Evolutionary conservation across 2,113 vertebrate species (phyloP).

Genomic region (Chlorodrepanis virens): DNA sequence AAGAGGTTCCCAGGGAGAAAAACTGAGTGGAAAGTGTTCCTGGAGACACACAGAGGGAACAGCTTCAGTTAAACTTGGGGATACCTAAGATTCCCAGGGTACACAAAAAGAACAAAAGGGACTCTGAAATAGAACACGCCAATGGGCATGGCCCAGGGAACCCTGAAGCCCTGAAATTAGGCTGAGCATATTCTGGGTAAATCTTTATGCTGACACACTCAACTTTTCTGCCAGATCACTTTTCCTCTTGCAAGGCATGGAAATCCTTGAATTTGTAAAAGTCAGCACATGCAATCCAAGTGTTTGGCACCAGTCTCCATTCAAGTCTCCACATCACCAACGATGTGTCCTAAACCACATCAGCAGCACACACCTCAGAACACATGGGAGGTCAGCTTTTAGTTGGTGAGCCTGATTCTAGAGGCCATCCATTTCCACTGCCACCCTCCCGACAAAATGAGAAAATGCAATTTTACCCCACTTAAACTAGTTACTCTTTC

Average conservation of each 20-base stretch:
- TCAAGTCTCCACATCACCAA: background rate
- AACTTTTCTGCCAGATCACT: background rate
- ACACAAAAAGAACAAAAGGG: background rate
- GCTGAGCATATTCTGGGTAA: background rate
- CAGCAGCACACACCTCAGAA: background rate
- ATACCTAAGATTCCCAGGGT: background rate
- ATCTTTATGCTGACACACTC: background rate
- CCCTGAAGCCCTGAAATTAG: background rate
- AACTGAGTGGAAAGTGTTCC: fast-evolving
- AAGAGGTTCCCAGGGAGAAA: background rate
- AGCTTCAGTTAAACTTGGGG: background rate
- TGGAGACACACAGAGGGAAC: background rate
- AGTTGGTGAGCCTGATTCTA: background rate
- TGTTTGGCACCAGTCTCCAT: background rate
- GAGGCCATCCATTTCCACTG: background rate
- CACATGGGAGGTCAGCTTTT: background rate
- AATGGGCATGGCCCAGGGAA: background rate
- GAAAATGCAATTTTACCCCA: background rate
- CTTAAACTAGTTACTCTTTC: background rate
- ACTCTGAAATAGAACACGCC: background rate
- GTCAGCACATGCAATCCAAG: background rate
- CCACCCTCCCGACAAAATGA: background rate
- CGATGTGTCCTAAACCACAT: background rate
- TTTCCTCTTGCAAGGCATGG: background rate
- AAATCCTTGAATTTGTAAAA: background rate